Evolutionary conservation across 2,888 invertebrate genomes (phyloP), one percentile per base, ranked within the genome.

Genomic region (Microctonus aethiopoides): DNA sequence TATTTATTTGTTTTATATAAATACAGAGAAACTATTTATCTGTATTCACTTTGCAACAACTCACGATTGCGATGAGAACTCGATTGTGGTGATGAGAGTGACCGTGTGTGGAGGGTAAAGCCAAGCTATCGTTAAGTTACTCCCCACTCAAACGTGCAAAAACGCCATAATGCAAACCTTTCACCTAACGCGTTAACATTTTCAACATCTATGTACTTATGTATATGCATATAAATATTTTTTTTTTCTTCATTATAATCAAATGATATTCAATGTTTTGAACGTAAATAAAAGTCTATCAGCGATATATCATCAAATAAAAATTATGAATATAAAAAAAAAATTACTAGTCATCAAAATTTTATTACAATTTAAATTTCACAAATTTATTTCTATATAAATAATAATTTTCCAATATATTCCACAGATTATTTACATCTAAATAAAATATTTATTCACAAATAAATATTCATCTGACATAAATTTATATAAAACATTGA

Each of bases 51-150:
- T 16, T 22, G 39, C 24, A 61, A n/a, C 20, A 67, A 66, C 70
- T 68, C 54, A 22, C 66, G 70, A 69, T 72, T 56, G 71, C 69
- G 72, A 66, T 68, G 70, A 70, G 68, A 73, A 74, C 66, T 51
- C 68, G 54, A 65, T 46, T 46, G 46, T 69, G 64, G 52, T 70
- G 71, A 69, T 65, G 71, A 62, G 68, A 56, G 61, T 41, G 54
- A 56, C 34, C 54, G 59, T 61, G 60, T 61, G 51, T 63, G 46
- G 65, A 41, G 67, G 16, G 39, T 46, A 46, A 20, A 46, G 6
- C 46, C 16, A 46, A 46, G 46, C 46, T 16, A 16, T 46, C 26
- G 60, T 29, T 13, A 59, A 9, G 22, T 51, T 65, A 60, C 56
- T 63, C 69, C 68, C 67, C 72, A 41, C 67, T 64, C 56, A 13